Conservation (phyloP, 2,113 vertebrate species). For the Gracilinanus agilis region DNA sequence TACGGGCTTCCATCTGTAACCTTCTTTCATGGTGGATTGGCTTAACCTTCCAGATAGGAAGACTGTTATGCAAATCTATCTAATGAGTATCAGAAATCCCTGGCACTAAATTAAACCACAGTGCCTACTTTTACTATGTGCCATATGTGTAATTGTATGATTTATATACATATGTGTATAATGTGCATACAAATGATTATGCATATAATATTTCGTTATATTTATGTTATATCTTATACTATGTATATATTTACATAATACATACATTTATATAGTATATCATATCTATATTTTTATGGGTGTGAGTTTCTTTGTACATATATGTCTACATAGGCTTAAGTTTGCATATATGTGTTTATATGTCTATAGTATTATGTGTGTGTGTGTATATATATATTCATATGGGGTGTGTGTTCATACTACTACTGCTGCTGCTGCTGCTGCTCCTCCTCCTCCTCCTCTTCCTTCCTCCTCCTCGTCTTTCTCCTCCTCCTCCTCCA, state of each 20-base stretch:
- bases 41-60: constrained; percentile 16
- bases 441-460: too few relatives aligned
- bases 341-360: neutral
- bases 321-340: neutral
- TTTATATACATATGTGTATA: neutral
- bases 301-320: neutral
- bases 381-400: too few relatives aligned
- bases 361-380: too few relatives aligned
- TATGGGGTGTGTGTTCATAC: too few relatives aligned
- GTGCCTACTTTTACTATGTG: neutral
- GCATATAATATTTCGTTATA: neutral
- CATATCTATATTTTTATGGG: neutral
- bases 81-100: neutral
- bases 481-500: too few relatives aligned
- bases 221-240: neutral
- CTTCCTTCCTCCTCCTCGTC: too few relatives aligned
- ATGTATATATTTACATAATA: neutral
- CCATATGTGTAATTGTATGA: neutral
- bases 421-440: too few relatives aligned
- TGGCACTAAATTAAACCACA: neutral
- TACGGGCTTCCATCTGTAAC: neutral
- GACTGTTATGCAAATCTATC: neutral
- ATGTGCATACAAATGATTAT: neutral
- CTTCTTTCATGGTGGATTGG: neutral
- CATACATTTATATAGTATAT: neutral